A percentile compares a stretch with the other conserved stretches of the same genome.
Evolutionary conservation across 1,140 invertebrate genomes (phyloP).

Genomic region (Temnothorax longispinosus): DNA sequence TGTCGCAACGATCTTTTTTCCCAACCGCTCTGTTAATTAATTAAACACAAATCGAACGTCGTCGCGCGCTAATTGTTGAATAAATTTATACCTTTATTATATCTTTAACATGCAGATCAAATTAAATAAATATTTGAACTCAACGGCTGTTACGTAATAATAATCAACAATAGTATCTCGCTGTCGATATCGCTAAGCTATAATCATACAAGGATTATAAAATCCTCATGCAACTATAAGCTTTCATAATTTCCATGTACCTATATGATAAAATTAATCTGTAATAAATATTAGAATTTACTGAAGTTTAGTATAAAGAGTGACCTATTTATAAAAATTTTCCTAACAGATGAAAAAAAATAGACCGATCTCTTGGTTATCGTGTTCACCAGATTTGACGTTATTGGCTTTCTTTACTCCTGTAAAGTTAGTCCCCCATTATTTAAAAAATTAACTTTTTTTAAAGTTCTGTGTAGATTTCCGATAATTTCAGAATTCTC

Average conservation of each 20-base stretch:
- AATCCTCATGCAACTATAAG: background rate
- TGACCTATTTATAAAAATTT: background rate
- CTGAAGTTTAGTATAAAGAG: background rate
- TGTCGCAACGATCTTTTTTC: background rate
- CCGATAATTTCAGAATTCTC: no score
- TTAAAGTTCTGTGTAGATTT: no score
- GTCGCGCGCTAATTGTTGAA: background rate
- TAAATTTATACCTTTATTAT: slow-evolving; percentile 9
- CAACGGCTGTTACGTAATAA: slow-evolving; percentile 12
- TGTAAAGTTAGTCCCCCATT: no score
- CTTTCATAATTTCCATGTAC: background rate
- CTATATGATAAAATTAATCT: slow-evolving; percentile 12
- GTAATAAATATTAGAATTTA: background rate
- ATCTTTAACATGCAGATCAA: slow-evolving; percentile 6
- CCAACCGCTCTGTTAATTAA: background rate
- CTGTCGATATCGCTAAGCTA: background rate
- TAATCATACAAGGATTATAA: background rate
- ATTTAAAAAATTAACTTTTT: no score
- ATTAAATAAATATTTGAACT: slow-evolving; percentile 34
- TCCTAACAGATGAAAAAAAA: background rate
- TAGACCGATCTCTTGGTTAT: background rate
- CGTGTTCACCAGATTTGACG: no score
- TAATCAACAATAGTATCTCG: background rate
- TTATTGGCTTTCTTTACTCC: no score
- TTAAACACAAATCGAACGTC: slow-evolving; percentile 25